A percentile compares a stretch with the other conserved stretches of the same genome.
Conservation (phyloP, 2,113 vertebrate species). For the Plestiodon gilberti region DNA sequence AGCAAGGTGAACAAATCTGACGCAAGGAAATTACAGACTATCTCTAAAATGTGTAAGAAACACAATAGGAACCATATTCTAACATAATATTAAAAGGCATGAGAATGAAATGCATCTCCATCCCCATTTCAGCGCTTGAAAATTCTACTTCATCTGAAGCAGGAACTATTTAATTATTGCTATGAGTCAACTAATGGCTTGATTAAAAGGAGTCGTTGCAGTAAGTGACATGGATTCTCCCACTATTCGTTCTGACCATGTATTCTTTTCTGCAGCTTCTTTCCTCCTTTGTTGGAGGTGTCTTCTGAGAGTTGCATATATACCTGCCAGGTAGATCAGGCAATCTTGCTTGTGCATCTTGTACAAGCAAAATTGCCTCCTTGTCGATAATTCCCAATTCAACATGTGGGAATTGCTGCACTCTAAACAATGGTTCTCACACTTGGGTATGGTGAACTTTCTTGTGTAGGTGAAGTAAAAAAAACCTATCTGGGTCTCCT, state of each 20-base stretch:
- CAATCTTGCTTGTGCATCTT: not conserved
- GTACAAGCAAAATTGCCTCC: no score
- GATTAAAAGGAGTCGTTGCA: not conserved
- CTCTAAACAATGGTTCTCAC: not conserved
- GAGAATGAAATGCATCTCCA: not conserved
- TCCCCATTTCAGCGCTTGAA: not conserved
- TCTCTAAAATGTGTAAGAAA: not conserved
- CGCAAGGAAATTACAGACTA: not conserved
- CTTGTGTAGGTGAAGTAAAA: not conserved
- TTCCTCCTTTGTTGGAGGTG: not conserved
- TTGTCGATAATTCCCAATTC: not conserved
- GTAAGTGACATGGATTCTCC: not conserved
- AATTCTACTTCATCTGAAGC: no score
- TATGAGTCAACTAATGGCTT: not conserved
- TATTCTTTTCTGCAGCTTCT: not conserved
- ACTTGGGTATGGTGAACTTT: not conserved
- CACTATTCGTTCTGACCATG: not conserved
- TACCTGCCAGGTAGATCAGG: not conserved
- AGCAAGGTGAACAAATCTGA: not conserved
- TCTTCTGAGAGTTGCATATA: not conserved
- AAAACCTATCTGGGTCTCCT: not conserved
- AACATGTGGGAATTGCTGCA: not conserved
- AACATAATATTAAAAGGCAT: not conserved
- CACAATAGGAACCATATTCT: not conserved
- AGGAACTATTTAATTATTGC: not conserved